Evolutionary conservation across 2,888 invertebrate species (phyloP), one percentile per base, ranked within the genome.

Genomic region (Xiphydria camelus): DNA sequence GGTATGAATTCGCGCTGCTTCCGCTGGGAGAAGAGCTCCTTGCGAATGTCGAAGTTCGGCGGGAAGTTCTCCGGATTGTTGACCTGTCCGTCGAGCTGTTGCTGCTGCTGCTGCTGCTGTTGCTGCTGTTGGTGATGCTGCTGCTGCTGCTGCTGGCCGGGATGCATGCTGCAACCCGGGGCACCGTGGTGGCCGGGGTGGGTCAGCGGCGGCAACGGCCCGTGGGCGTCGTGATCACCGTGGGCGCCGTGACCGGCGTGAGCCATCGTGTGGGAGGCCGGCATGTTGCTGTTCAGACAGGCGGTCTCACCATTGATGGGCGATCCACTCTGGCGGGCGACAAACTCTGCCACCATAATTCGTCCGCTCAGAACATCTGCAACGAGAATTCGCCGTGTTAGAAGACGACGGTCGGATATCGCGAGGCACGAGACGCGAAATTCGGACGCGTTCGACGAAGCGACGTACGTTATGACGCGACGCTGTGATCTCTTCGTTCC

Each of bases 1-100:
- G 96, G 96, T 53, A 95, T 96, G 77, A 97, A 96, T 75, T 96
- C 95, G 9, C 97, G 82, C 70, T 95, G 95, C 72, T 96, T 96
- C 64, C 95, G 84, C 66, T 91, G 90, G 1, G 90, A 89, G 76
- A 92, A 91, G 66, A 91, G 82, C 57, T 92, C 92, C 69, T 92
- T 92, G 58, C 89, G 84, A 57, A 77, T 53, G 71, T 78, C 62
- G 67, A 76, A 66, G 64, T 73, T 63, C 61, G 69, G 51, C 45
- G 63, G 53, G 56, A 62, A 71, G 48, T 59, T 65, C 44, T 68
- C 64, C 33, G 70, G 66, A 45, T 70, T 72, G 48, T 58, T 69
- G 45, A 71, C 56, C 51, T 78, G 64, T 55, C 77, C 71, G 44
- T 62, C 60, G 49, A 77, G 77, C 51, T 76, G 64, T 15, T 64